Percentiles rank a stretch among this genome's conserved stretches.
These are phyloP conservation scores for Parazoanthus atlanticus DNA, from an alignment of 92 coral and sea anemone genomes.

Conservation along the genomic window DNA sequence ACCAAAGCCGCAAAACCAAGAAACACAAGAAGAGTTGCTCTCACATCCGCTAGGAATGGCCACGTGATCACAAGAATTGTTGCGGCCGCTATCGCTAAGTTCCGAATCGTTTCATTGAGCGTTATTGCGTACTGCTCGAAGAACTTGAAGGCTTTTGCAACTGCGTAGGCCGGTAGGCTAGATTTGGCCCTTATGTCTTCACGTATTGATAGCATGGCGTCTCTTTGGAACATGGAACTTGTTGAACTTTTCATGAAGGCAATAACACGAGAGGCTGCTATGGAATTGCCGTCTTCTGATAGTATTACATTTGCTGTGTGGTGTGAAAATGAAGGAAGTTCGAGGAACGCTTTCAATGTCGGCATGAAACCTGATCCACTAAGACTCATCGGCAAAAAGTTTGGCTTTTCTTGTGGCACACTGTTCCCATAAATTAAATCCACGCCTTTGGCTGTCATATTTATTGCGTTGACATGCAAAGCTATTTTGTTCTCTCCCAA, in stretches of 20 bases:
- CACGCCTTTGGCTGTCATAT: slow-evolving; percentile 1
- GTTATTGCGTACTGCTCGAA: slow-evolving; percentile 73
- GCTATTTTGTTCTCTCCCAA: slow-evolving; percentile 18
- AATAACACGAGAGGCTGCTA: slow-evolving; percentile 68
- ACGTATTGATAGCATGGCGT: slow-evolving; percentile 71
- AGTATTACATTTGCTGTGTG: slow-evolving; percentile 67
- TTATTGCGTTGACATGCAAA: not conserved
- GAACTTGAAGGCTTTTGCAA: slow-evolving; percentile 54
- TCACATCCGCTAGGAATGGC: slow-evolving; percentile 58
- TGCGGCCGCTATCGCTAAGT: slow-evolving; percentile 63
- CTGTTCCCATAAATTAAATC: not conserved
- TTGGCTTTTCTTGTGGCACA: not conserved
- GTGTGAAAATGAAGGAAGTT: slow-evolving; percentile 39
- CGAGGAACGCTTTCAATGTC: slow-evolving; percentile 52
- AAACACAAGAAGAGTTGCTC: slow-evolving; percentile 54
- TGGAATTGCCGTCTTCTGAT: slow-evolving; percentile 40
- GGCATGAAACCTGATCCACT: slow-evolving; percentile 47
- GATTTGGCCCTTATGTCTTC: slow-evolving; percentile 59
- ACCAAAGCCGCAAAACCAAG: slow-evolving; percentile 63
- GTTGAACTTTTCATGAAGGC: slow-evolving; percentile 55
- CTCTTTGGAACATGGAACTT: slow-evolving; percentile 59
- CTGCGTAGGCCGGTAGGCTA: slow-evolving; percentile 52
- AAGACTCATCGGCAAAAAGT: not conserved
- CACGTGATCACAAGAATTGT: slow-evolving; percentile 64
- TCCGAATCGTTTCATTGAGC: slow-evolving; percentile 58